Base-by-base conservation (phyloP, 2,888 invertebrate species). In the Heteromyza rotundicornis region DNA sequence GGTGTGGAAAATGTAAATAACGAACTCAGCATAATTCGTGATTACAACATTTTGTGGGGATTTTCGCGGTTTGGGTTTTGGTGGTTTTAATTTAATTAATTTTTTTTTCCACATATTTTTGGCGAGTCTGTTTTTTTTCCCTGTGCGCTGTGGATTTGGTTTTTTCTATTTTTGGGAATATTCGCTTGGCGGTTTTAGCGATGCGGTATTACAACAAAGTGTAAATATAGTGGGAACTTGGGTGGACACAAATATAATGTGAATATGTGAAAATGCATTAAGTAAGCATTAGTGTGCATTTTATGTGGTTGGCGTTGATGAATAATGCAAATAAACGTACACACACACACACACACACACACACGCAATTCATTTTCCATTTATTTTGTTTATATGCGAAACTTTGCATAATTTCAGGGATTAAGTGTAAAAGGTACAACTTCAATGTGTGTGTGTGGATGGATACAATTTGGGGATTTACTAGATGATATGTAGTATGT, bases 11-110 rank as follows among this genome's bases (percentile, higher is more conserved):
- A 74, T 73, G 75, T 72, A 76, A 75, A 74, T 74, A 77, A 74
- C 70, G 65, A 67, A 77, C 68, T 77, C 77, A 78, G 78, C 78
- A 78, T 79, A 77, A 79, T 79, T 79, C 72, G 77, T 78, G 79
- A 76, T 79, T 79, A 79, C 77, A 78, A 78, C 72, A 75, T 78
- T 75, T 73, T 75, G 70, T 77, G 76, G 74, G 77, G 70, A 76
- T 75, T 73, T 78, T 70, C 77, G 76, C 76, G 77, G 74, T 78
- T 68, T 70, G 79, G n/a, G 79, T 77, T 76, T 69, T 72, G 73
- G 73, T 76, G 78, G 79, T 76, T 79, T 78, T 79, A 78, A 78
- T 78, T 79, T 79, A 78, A 79, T 78, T 79, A 78, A 79, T 75
- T 74, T 77, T 74, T 77, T 73, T 60, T 57, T 58, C 54, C 44